Percentiles rank a stretch among this genome's conserved stretches.
Conservation (phyloP, 2,888 invertebrate genomes). For the Apodemia zela region DNA sequence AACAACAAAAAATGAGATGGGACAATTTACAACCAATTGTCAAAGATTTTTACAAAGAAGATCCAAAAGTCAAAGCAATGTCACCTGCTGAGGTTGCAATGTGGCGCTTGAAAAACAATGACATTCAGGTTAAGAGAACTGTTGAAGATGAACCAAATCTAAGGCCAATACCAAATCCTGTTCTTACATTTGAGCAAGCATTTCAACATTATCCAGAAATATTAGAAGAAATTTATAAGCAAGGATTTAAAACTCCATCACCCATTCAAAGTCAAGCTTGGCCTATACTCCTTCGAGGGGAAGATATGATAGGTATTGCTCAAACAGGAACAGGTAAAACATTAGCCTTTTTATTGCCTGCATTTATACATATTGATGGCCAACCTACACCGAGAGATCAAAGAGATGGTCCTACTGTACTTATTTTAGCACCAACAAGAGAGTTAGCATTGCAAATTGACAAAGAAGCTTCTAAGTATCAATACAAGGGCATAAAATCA, state of each 20-base stretch:
- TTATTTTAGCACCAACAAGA: constrained; percentile 95
- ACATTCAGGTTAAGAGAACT: constrained; percentile 86
- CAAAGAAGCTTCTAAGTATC: constrained; percentile 93
- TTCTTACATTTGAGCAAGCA: constrained; percentile 90
- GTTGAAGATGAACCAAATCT: constrained; percentile 75
- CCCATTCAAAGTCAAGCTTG: constrained; percentile 97
- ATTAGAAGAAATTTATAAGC: constrained; percentile 88
- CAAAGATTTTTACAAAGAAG: constrained; percentile 92
- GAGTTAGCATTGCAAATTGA: constrained; percentile 97
- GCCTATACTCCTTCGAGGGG: constrained; percentile 94
- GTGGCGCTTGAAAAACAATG: constrained; percentile 84
- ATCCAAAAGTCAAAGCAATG: constrained; percentile 84
- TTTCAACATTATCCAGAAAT: constrained; percentile 92
- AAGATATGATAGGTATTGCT: constrained; percentile 97
- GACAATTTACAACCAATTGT: constrained; percentile 83
- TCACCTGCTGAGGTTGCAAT: constrained; percentile 80
- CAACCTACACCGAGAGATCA: constrained; percentile 87
- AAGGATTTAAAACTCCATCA: constrained; percentile 90
- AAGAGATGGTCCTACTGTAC: constrained; percentile 90
- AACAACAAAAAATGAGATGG: constrained; percentile 81
- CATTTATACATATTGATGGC: constrained; percentile 94
- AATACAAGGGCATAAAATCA: constrained; percentile 91
- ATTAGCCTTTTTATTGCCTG: constrained; percentile 94
- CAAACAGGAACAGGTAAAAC: constrained; percentile 98
- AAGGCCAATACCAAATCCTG: constrained; percentile 86